A percentile compares a stretch with the other conserved stretches of the same genome.
phyloP scores from a whole-genome alignment of 2,888 invertebrate genomes.

The Spatulosminthurus flaviceps region DNA sequence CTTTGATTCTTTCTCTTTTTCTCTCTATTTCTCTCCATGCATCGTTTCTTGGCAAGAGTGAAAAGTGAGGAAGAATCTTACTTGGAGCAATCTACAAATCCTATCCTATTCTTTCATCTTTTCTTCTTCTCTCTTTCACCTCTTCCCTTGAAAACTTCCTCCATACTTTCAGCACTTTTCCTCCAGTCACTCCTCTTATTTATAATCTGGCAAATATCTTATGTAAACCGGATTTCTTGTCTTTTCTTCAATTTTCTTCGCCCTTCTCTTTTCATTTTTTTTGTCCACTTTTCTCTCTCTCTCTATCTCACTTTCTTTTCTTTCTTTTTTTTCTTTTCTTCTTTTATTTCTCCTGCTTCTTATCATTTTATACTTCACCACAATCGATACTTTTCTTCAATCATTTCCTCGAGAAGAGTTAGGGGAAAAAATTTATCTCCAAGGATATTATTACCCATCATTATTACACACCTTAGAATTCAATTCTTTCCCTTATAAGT shows the following conservation, averaged over 20 bases:
- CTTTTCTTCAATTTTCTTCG: constrained; percentile 31
- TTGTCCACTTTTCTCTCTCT: too few relatives aligned
- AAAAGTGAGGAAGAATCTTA: constrained; percentile 35
- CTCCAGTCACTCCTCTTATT: constrained; percentile 22
- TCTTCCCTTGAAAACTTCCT: background rate
- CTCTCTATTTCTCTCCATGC: background rate
- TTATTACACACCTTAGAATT: constrained; percentile 31
- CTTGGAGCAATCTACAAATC: constrained; percentile 13
- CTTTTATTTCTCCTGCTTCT: too few relatives aligned
- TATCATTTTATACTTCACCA: background rate
- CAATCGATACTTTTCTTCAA: constrained; percentile 15
- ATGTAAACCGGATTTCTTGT: constrained; percentile 5
- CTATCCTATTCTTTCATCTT: background rate
- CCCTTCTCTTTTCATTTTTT: background rate
- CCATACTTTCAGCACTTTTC: constrained; percentile 31
- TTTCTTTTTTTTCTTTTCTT: background rate
- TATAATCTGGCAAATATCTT: constrained; percentile 4
- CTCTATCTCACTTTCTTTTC: too few relatives aligned
- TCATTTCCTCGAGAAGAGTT: constrained; percentile 38
- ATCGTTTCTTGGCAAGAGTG: background rate
- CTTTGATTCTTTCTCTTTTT: constrained; percentile 39
- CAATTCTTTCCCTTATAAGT: too few relatives aligned
- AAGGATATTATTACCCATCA: constrained; percentile 39
- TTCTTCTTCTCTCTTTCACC: constrained; percentile 18
- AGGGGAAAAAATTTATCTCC: constrained; percentile 36